Conservation (phyloP, 2,797 vertebrate species). For the Microcaecilia unicolor region DNA sequence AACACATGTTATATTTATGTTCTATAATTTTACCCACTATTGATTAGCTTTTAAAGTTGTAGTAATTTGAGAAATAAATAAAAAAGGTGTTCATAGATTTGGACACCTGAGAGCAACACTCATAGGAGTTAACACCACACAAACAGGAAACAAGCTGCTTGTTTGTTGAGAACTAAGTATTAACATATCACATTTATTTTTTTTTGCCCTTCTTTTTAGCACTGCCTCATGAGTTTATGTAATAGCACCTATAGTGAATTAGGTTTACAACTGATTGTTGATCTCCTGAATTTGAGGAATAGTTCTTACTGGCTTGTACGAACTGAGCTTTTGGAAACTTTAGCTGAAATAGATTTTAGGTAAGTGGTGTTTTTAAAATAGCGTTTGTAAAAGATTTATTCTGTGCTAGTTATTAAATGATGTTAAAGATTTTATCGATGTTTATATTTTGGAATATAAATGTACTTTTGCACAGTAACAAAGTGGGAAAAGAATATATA, state of each 20-base stretch:
- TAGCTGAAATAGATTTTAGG: conserved; percentile 93
- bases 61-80: too few species aligned
- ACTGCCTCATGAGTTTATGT: conserved; percentile 79
- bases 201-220: conserved; percentile 37
- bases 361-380: conserved; percentile 30
- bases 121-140: too few species aligned
- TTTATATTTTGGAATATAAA: background rate
- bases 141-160: too few species aligned
- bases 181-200: too few species aligned
- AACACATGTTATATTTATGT: too few species aligned
- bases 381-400: background rate
- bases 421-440: background rate
- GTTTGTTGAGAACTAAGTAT: too few species aligned
- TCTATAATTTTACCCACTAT: too few species aligned
- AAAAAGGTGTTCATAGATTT: too few species aligned
- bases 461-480: too few species aligned
- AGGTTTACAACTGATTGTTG: conserved; percentile 79
- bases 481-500: too few species aligned
- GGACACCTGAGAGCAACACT: too few species aligned
- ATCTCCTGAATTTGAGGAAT: conserved; percentile 74
- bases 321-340: conserved; percentile 87
- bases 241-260: conserved; percentile 80
- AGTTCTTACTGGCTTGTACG: conserved; percentile 94
- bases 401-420: background rate
- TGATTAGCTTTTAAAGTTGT: too few species aligned